Percentiles rank a stretch among this genome's conserved stretches.
Evolutionary conservation across 92 coral and sea anemone species (phyloP).

Genomic region (Galaxea fascicularis): DNA sequence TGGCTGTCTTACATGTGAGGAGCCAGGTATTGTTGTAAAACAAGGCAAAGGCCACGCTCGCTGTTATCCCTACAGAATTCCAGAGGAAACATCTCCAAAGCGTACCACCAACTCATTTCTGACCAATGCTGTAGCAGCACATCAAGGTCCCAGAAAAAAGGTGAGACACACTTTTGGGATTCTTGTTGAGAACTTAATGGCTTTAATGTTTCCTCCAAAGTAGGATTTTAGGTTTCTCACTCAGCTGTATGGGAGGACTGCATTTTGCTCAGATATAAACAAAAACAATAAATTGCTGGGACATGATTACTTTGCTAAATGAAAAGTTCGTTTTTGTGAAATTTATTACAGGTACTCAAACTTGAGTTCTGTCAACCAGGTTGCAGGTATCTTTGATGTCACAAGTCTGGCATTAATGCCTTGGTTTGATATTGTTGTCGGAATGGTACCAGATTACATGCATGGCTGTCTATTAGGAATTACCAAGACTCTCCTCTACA

Average conservation of each 20-base stretch:
- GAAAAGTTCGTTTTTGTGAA: too few species aligned
- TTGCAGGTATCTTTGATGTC: constrained; percentile 21
- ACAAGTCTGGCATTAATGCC: constrained; percentile 59
- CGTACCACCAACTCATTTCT: constrained; percentile 11
- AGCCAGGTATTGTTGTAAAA: constrained; percentile 25
- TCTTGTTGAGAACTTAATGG: too few species aligned
- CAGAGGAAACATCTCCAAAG: constrained; percentile 4
- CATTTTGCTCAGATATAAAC: too few species aligned
- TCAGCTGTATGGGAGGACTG: too few species aligned
- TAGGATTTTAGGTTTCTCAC: too few species aligned
- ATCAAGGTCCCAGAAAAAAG: constrained; percentile 5
- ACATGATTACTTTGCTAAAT: too few species aligned
- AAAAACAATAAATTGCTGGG: too few species aligned
- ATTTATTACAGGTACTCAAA: background rate
- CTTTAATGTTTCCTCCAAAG: too few species aligned
- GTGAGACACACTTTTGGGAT: constrained; percentile 5
- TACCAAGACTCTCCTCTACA: constrained; percentile 58
- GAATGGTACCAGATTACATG: constrained; percentile 79
- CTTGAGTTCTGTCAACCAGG: background rate
- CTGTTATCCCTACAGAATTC: constrained; percentile 24
- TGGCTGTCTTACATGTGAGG: constrained; percentile 58
- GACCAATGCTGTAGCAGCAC: background rate
- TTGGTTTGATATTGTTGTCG: constrained; percentile 64
- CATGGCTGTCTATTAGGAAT: constrained; percentile 63
- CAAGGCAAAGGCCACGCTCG: constrained; percentile 66